Evolutionary conservation across 2,797 vertebrate species (phyloP).

Genomic region (Coregonus suidteri): DNA sequence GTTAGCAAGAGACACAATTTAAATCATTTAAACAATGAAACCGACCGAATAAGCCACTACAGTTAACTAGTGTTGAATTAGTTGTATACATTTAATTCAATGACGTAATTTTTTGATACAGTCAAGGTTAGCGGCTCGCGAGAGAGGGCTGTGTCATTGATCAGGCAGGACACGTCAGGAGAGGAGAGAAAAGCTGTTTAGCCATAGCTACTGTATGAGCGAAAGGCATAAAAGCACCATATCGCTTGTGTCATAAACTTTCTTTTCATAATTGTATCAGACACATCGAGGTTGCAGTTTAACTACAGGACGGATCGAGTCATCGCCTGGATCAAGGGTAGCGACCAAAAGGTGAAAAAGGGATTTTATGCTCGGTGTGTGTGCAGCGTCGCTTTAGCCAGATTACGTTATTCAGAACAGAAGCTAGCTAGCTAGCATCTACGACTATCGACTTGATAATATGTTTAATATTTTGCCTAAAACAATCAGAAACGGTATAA

Average conservation of each 20-base stretch:
- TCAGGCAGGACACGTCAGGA: constrained; percentile 85
- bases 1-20: constrained; percentile 59
- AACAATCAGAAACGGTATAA: neutral
- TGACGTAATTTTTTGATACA: constrained; percentile 68
- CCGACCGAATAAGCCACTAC: constrained; percentile 60
- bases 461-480: neutral
- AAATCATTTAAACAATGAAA: constrained; percentile 72
- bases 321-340: constrained; percentile 74
- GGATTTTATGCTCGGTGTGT: constrained; percentile 40
- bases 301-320: constrained; percentile 62
- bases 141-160: constrained; percentile 82
- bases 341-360: constrained; percentile 77
- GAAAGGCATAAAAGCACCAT: constrained; percentile 35
- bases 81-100: constrained; percentile 50
- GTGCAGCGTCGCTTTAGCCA: neutral
- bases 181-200: constrained; percentile 72
- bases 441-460: neutral
- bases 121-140: constrained; percentile 69
- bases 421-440: neutral
- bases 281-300: constrained; percentile 61
- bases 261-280: constrained; percentile 43
- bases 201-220: constrained; percentile 64
- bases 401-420: neutral
- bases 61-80: constrained; percentile 36
- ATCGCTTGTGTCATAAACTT: constrained; percentile 43